Evolutionary conservation across 2,888 invertebrate species (phyloP), one percentile per base, ranked within the genome.

Genomic region (Ennomos quercinarius): DNA sequence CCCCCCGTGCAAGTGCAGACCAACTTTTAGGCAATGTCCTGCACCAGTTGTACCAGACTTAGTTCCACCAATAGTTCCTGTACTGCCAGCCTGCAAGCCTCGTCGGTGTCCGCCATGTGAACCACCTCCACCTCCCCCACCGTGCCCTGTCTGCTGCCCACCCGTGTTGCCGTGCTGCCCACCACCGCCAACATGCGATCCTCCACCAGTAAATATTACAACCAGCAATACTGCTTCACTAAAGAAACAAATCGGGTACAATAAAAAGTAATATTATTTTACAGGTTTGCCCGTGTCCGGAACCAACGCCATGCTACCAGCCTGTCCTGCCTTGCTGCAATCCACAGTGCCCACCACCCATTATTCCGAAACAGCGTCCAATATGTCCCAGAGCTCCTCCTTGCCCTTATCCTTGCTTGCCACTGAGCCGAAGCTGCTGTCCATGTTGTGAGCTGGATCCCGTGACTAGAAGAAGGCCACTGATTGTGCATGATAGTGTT

Each of bases 401-500:
- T 17, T 12, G 39, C 4, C 83, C 81, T 0, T 93, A 88, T 44
- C 94, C 94, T 1, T 93, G 93, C 63, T 74, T 94, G 9, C 93
- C 93, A 0, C 64, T 94, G 1, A 71, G 80, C 57, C 87, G 93
- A 56, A 93, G 93, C 42, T 85, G 84, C 63, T 93, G 93, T 45
- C 84, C 88, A 1, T 59, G 80, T 51, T 86, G 89, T 67, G 81
- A 86, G 63, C 44, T 84, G n/a, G 94, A 94, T 61, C 94, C 94
- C 2, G 93, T 94, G 50, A 94, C 94, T 0, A 87, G 93, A 10
- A 91, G 94, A 64, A 86, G 94, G 64, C 94, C 94, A 3, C 81
- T 94, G 40, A 93, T 94, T 65, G 93, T 93, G 64, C 93, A 94
- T 79, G 93, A 94, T 46, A 91, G 94, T 66, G 86, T 94, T 11